phyloP scores from a whole-genome alignment of 2,113 vertebrate genomes.

The Lampris megalopsis region DNA sequence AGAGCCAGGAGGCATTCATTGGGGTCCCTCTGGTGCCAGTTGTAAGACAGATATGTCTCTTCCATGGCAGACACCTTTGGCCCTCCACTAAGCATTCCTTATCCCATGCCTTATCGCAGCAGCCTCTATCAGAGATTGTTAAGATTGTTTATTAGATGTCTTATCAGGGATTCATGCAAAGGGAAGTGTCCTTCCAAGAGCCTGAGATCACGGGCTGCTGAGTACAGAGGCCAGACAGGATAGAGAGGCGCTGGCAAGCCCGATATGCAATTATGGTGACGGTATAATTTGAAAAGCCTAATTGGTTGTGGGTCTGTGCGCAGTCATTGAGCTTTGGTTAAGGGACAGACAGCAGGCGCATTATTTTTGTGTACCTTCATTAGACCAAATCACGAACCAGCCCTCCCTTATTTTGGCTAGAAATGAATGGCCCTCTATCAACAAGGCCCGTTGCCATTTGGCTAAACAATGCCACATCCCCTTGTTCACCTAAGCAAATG shows the following conservation, averaged over 20 bases:
- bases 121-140: slow-evolving; percentile 12
- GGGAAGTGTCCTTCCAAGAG: neutral
- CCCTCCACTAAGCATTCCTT: neutral
- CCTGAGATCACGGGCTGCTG: slow-evolving; percentile 27
- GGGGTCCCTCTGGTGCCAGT: neutral
- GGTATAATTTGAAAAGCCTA: slow-evolving; percentile 34
- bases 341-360: slow-evolving; percentile 37
- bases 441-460: slow-evolving; percentile 53
- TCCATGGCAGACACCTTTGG: neutral
- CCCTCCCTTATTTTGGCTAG: slow-evolving; percentile 47
- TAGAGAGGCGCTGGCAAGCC: slow-evolving; percentile 28
- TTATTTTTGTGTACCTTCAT: slow-evolving; percentile 52
- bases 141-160: neutral
- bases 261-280: slow-evolving; percentile 46
- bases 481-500: slow-evolving; percentile 70
- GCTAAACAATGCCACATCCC: slow-evolving; percentile 48
- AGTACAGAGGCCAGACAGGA: slow-evolving; percentile 15
- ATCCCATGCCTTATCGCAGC: neutral
- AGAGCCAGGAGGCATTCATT: neutral
- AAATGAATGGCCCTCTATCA: slow-evolving; percentile 21
- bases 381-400: slow-evolving; percentile 40
- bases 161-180: neutral
- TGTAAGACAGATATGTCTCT: neutral
- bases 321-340: slow-evolving; percentile 29
- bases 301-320: slow-evolving; percentile 47